A percentile compares a stretch with the other conserved stretches of the same genome.
These are phyloP conservation scores for Grus americana DNA, from an alignment of 2,113 vertebrate species.

Conservation along the genomic window DNA sequence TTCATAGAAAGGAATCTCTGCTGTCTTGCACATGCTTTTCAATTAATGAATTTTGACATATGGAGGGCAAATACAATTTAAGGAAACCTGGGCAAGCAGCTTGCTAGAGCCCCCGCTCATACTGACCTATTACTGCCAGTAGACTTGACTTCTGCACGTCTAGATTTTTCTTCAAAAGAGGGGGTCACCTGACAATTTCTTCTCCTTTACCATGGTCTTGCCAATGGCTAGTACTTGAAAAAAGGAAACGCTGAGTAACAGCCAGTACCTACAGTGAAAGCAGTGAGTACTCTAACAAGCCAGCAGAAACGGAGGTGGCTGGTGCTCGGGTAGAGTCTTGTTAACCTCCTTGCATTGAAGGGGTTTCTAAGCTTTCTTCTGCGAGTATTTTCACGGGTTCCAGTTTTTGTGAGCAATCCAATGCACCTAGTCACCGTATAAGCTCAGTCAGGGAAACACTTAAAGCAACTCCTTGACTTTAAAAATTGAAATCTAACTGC, in stretches of 20 bases:
- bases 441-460: not conserved
- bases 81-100: not conserved
- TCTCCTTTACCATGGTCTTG: not conserved
- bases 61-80: not conserved
- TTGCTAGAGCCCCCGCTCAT: not conserved
- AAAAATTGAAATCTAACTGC: not conserved
- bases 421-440: not conserved
- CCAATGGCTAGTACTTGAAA: not conserved
- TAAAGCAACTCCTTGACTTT: not conserved
- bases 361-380: not conserved
- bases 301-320: not conserved
- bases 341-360: not conserved
- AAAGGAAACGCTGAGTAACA: not conserved
- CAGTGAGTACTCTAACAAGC: not conserved
- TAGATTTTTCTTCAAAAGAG: not conserved
- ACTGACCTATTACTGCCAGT: not conserved
- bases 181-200: not conserved
- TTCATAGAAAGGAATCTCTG: not conserved
- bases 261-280: not conserved
- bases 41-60: not conserved
- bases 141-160: not conserved
- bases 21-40: not conserved
- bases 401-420: not conserved
- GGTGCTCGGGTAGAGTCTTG: not conserved
- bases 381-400: not conserved